Evolutionary conservation across 2,797 vertebrate genomes (phyloP).

Genomic region (Paedocypris micromegethes): DNA sequence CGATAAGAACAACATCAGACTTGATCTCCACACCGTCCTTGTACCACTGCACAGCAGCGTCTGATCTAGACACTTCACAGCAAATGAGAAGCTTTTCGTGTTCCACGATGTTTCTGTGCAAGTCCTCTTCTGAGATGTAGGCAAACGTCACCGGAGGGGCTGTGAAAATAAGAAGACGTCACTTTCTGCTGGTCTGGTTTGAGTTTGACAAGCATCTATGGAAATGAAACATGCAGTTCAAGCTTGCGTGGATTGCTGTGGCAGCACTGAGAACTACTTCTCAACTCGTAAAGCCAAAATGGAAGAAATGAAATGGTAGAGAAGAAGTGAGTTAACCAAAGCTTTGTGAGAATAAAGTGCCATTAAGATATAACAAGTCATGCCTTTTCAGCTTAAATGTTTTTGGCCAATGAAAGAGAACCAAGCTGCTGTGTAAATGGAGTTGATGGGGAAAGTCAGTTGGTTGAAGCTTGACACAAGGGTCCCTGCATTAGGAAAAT

Average conservation of each 20-base stretch:
- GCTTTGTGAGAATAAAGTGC: slow-evolving; percentile 51
- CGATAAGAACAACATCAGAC: slow-evolving; percentile 55
- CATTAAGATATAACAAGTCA: slow-evolving; percentile 48
- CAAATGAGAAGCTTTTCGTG: slow-evolving; percentile 68
- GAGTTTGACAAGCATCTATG: neutral
- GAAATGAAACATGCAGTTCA: slow-evolving; percentile 61
- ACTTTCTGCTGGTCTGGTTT: slow-evolving; percentile 18
- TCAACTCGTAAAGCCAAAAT: slow-evolving; percentile 54
- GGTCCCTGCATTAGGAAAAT: slow-evolving; percentile 54
- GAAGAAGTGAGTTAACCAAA: slow-evolving; percentile 48
- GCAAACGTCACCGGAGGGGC: slow-evolving; percentile 68
- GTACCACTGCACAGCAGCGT: slow-evolving; percentile 73
- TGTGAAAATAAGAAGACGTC: slow-evolving; percentile 50
- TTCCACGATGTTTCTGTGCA: slow-evolving; percentile 72
- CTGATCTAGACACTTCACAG: slow-evolving; percentile 72
- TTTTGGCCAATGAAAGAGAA: slow-evolving; percentile 44
- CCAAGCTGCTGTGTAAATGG: slow-evolving; percentile 41
- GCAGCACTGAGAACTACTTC: slow-evolving; percentile 44
- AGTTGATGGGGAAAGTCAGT: slow-evolving; percentile 38
- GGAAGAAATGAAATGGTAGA: slow-evolving; percentile 21
- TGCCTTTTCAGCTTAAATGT: slow-evolving; percentile 46
- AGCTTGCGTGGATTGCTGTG: slow-evolving; percentile 48
- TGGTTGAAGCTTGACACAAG: slow-evolving; percentile 48
- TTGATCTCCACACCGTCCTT: slow-evolving; percentile 76
- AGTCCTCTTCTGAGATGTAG: slow-evolving; percentile 64